Evolutionary conservation across 1,140 invertebrate genomes (phyloP).

Genomic region (Wiebesia pumilae): DNA sequence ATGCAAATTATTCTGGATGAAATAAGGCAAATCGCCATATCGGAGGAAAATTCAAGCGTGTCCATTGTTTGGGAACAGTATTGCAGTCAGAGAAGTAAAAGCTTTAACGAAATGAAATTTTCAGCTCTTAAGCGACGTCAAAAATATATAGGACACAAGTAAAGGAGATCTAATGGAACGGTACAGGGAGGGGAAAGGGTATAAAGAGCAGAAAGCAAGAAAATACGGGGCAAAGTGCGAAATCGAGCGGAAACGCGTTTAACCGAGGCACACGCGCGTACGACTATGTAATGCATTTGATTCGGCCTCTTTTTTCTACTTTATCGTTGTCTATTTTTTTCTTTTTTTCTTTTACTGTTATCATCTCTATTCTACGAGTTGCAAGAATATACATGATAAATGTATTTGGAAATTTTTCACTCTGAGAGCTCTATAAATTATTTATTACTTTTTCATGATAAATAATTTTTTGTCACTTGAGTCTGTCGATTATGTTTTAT

Average conservation of each 20-base stretch:
- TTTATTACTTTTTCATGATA: no score
- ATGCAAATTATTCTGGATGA: not conserved
- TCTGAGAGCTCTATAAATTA: no score
- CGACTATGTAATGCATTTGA: not conserved
- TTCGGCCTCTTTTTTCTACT: not conserved
- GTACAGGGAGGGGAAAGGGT: not conserved
- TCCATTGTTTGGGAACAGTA: not conserved
- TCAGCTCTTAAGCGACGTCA: not conserved
- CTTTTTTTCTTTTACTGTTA: not conserved
- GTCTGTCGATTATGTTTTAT: no score
- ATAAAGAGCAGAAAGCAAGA: conserved; percentile 14
- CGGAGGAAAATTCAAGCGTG: conserved; percentile 5
- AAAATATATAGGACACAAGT: conserved; percentile 5
- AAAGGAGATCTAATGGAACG: conserved; percentile 1
- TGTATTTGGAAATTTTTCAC: no score
- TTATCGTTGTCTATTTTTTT: not conserved
- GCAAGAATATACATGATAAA: no score
- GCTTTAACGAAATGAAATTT: conserved; percentile 29
- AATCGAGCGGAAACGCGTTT: conserved; percentile 42
- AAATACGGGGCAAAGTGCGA: conserved; percentile 20
- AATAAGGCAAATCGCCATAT: not conserved
- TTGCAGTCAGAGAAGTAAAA: not conserved
- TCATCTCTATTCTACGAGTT: no score
- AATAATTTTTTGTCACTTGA: no score
- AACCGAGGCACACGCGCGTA: not conserved